These are phyloP conservation scores for Neopipo cinnamomea DNA, from an alignment of 2,113 vertebrate species.

Conservation along the genomic window DNA sequence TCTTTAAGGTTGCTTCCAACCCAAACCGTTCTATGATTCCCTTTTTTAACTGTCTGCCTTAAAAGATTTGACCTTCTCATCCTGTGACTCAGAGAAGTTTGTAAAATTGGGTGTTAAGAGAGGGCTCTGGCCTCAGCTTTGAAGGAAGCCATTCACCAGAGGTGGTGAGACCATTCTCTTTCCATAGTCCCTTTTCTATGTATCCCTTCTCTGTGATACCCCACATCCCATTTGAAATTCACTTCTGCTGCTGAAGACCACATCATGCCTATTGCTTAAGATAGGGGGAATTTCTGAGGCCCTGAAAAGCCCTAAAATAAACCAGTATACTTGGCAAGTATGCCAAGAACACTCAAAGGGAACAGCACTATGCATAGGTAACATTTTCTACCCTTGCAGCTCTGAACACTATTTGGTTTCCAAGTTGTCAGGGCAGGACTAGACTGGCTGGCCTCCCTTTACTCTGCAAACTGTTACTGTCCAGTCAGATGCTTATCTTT, in stretches of 20 bases:
- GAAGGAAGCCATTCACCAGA: neutral
- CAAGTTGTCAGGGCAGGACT: neutral
- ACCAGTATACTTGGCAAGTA: accelerated
- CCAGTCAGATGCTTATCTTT: neutral
- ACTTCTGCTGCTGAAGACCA: neutral
- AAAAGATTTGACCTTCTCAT: neutral
- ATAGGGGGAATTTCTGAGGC: neutral
- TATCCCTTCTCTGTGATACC: too few relatives aligned
- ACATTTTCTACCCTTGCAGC: neutral
- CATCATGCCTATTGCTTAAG: neutral
- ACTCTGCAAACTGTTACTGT: neutral
- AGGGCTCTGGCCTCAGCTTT: neutral
- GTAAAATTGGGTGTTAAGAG: neutral
- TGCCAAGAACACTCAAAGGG: neutral
- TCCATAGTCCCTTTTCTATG: neutral
- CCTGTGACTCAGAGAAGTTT: neutral
- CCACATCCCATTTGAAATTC: accelerated
- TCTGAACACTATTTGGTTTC: neutral
- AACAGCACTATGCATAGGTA: accelerated
- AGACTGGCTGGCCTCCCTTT: accelerated
- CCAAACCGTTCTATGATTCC: neutral
- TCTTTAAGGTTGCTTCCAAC: neutral
- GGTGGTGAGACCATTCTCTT: neutral
- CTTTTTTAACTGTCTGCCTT: neutral
- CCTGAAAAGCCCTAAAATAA: neutral